Base-by-base conservation (phyloP, 2,888 invertebrate species). In the Elmis aenea region DNA sequence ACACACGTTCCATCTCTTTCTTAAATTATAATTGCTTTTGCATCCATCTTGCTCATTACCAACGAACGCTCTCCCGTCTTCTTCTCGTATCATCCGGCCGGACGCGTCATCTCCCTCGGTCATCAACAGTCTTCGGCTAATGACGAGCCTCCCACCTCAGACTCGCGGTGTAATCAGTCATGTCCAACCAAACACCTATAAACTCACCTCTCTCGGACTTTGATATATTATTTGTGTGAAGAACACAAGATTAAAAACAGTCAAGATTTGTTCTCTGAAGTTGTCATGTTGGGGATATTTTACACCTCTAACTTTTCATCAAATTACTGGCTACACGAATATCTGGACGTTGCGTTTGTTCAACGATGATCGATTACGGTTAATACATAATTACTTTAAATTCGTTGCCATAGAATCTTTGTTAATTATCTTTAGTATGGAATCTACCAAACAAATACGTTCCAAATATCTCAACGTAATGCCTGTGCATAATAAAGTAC, bases 221-320 rank as follows among this genome's bases (percentile, higher is more conserved):
- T 62, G 62, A 63, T 63, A 59, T 61, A 63, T 63, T 60, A 61
- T 62, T 62, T 57, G 57, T 59, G 56, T 56, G 58, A 57, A 52
- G 54, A 58, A 61, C 58, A 55, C 51, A 50, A 55, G 56, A 60
- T 58, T 58, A 58, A 58, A 55, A 60, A 57, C 54, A 51, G 48
- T 48, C 52, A 46, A 58, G 58, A 62, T 62, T 60, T 59, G 59
- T 61, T 61, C 54, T 55, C 49, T 46, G 48, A 53, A 56, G 50
- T 47, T 53, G 56, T 58, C 79, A 93, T 93, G 88, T 94, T 61
- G 84, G 85, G 52, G 93, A 43, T 50, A 45, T 50, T 45, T 49
- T 45, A 54, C 52, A 55, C 48, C 50, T 52, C 42, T 43, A 49
- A 47, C 39, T 48, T 50, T 47, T 50, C 50, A 49, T 51, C 48